Conservation (phyloP, 2,113 vertebrate genomes). For the Rhipidura dahli region DNA sequence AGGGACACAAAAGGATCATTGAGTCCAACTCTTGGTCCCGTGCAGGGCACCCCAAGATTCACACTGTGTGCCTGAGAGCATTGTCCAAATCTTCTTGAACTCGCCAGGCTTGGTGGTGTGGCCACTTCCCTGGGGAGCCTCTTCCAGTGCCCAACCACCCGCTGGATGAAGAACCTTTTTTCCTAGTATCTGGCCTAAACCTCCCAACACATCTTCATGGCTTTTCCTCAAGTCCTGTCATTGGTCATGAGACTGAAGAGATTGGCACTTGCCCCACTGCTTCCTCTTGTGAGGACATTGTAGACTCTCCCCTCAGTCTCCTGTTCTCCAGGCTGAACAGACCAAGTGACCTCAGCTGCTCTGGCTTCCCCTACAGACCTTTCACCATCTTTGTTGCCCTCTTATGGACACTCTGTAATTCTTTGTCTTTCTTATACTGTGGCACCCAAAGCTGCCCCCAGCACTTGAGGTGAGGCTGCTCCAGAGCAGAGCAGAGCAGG, state of each 20-base stretch:
- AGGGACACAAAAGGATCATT: too few species aligned
- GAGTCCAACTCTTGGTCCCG: not conserved
- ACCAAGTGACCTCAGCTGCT: not conserved
- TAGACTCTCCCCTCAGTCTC: not conserved
- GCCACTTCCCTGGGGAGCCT: not conserved
- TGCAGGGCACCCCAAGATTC: not conserved
- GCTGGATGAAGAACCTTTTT: not conserved
- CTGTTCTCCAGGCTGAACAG: not conserved
- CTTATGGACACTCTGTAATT: not conserved
- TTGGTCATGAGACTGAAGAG: not conserved
- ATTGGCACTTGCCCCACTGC: accelerated
- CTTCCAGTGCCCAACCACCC: not conserved
- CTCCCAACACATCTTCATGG: not conserved
- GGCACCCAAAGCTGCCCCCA: not conserved
- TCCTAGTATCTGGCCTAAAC: not conserved
- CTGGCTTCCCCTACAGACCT: not conserved
- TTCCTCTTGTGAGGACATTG: not conserved
- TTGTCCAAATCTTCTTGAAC: too few species aligned
- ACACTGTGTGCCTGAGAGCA: not conserved
- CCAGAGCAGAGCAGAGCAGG: not conserved
- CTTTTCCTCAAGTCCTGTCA: not conserved
- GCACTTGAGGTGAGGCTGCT: accelerated
- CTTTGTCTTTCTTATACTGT: accelerated
- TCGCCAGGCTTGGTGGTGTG: not conserved
- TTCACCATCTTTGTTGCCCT: not conserved